These are phyloP conservation scores for Notodonta ziczac DNA, from an alignment of 2,888 invertebrate species.

Conservation along the genomic window DNA sequence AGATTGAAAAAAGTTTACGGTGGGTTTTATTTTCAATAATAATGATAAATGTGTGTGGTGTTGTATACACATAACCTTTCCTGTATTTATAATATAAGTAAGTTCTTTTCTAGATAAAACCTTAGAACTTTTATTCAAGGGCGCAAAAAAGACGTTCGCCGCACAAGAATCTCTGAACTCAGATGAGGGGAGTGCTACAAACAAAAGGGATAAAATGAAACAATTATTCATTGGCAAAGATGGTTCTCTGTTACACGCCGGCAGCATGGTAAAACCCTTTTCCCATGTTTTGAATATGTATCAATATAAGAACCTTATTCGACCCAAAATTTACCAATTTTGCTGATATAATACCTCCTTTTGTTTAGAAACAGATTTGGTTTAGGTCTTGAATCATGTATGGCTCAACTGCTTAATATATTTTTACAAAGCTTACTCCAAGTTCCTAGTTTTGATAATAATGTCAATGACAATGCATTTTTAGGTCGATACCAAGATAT, in stretches of 20 bases:
- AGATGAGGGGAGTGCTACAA: conserved; percentile 21
- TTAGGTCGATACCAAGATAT: conserved; percentile 35
- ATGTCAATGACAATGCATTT: conserved; percentile 1
- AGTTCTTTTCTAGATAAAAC: conserved; percentile 65
- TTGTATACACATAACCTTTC: too few relatives aligned
- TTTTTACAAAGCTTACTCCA: too few relatives aligned
- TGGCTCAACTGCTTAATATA: too few relatives aligned
- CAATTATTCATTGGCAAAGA: conserved; percentile 71
- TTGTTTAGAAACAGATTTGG: too few relatives aligned
- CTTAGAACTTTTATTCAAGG: conserved; percentile 63
- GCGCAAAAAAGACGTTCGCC: conserved; percentile 59
- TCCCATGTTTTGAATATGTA: background rate
- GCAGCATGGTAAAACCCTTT: conserved; percentile 50
- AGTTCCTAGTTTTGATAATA: background rate
- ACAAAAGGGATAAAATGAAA: conserved; percentile 64
- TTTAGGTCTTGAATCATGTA: too few relatives aligned
- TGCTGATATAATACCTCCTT: too few relatives aligned
- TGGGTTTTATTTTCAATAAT: background rate
- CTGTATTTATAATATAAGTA: too few relatives aligned
- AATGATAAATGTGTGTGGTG: too few relatives aligned
- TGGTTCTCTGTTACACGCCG: conserved; percentile 61
- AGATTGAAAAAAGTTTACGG: conserved; percentile 74
- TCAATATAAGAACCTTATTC: too few relatives aligned
- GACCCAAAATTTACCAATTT: background rate
- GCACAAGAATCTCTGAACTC: conserved; percentile 28